phyloP scores from a whole-genome alignment of 1,140 invertebrate species.

The Oppia nitens region DNA sequence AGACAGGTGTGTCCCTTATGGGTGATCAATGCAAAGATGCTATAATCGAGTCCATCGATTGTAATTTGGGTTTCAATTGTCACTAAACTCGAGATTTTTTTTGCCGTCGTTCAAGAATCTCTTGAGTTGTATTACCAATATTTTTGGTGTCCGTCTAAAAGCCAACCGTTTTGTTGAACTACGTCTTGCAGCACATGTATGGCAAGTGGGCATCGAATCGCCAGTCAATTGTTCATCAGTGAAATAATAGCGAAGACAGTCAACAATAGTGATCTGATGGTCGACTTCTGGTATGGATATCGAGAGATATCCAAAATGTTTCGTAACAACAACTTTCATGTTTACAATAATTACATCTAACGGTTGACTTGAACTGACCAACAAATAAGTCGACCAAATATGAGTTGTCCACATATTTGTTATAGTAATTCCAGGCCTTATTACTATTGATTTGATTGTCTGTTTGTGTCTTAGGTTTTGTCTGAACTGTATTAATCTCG shows the following conservation, averaged over 20 bases:
- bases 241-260: constrained; percentile 14
- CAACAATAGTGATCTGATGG: constrained; percentile 6
- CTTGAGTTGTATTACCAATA: constrained; percentile 17
- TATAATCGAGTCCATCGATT: no score
- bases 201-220: constrained; percentile 14
- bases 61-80: no score
- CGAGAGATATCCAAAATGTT: constrained; percentile 80
- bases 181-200: constrained; percentile 8
- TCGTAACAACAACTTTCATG: constrained; percentile 84
- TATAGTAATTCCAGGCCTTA: constrained; percentile 73
- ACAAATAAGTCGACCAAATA: constrained; percentile 84
- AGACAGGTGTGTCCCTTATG: no score
- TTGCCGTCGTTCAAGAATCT: constrained; percentile 18
- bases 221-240: constrained; percentile 11
- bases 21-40: no score
- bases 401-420: constrained; percentile 59
- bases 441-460: constrained; percentile 21
- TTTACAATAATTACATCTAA: constrained; percentile 72
- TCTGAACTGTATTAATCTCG: constrained; percentile 58
- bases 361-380: constrained; percentile 78
- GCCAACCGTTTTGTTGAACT: constrained; percentile 13
- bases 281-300: constrained; percentile 49
- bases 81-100: constrained; percentile 14
- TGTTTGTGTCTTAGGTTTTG: background rate
- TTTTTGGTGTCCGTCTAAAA: constrained; percentile 11